phyloP scores from a whole-genome alignment of 2,888 invertebrate species.

The Crossocerus cetratus region DNA sequence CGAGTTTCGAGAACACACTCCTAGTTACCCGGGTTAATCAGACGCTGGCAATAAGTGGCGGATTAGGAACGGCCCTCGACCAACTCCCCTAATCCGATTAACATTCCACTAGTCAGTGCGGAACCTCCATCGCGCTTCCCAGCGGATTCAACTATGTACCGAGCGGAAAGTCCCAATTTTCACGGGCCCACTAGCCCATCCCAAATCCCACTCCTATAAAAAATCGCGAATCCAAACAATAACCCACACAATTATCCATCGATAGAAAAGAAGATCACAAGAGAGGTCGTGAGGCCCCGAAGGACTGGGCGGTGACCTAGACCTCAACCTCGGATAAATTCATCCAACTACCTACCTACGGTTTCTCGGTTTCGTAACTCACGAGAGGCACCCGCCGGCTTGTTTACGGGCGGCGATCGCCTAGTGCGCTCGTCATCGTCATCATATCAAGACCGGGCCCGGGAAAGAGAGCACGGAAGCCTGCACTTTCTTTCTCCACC shows the following conservation, averaged over 20 bases:
- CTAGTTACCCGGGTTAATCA: no score
- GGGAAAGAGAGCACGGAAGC: not conserved
- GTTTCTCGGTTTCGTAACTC: not conserved
- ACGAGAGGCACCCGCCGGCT: not conserved
- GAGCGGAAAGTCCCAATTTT: not conserved
- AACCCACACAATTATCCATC: no score
- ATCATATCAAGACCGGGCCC: not conserved
- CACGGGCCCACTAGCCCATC: not conserved
- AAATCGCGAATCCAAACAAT: no score
- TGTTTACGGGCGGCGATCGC: not conserved
- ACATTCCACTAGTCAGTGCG: no score
- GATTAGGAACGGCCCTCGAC: no score
- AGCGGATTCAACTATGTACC: not conserved
- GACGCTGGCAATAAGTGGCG: no score
- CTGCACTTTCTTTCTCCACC: not conserved
- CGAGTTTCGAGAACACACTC: no score
- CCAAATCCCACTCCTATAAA: no score
- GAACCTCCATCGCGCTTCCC: no score
- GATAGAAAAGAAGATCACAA: not conserved
- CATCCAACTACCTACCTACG: not conserved
- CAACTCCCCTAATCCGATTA: no score
- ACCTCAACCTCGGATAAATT: conserved; percentile 1
- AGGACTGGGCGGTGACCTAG: conserved; percentile 1
- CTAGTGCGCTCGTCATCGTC: not conserved
- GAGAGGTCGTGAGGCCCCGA: not conserved